A percentile compares a stretch with the other conserved stretches of the same genome.
Evolutionary conservation across 2,888 invertebrate species (phyloP).

Genomic region (Geotrupes spiniger): DNA sequence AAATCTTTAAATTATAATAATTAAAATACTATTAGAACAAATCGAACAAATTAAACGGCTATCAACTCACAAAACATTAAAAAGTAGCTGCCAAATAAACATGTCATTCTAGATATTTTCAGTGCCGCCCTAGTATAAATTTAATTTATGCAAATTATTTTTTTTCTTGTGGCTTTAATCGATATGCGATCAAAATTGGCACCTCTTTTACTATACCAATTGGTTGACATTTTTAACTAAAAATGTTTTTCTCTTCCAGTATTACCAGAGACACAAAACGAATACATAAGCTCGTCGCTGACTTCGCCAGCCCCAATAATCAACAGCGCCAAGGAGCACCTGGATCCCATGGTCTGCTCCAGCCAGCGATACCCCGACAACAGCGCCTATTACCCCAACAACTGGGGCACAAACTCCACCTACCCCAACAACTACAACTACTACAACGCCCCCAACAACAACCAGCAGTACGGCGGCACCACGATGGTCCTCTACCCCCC

Average conservation of each 20-base stretch:
- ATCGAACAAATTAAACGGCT: too few relatives aligned
- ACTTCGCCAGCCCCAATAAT: constrained; percentile 42
- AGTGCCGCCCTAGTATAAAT: too few relatives aligned
- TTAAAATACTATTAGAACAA: too few relatives aligned
- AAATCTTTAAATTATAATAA: too few relatives aligned
- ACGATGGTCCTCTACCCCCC: constrained; percentile 76
- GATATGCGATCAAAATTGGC: too few relatives aligned
- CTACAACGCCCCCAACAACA: constrained; percentile 61
- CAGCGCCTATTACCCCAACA: constrained; percentile 58
- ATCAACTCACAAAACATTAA: too few relatives aligned
- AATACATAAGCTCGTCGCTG: constrained; percentile 44
- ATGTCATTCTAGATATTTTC: too few relatives aligned
- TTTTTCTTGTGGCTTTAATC: too few relatives aligned
- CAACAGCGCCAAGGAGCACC: constrained; percentile 41
- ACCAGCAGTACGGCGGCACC: constrained; percentile 62
- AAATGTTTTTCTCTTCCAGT: constrained; percentile 34
- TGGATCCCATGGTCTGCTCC: constrained; percentile 40
- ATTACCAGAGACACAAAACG: constrained; percentile 42
- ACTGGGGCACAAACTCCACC: constrained; percentile 48
- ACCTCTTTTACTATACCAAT: too few relatives aligned
- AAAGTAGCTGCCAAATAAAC: too few relatives aligned
- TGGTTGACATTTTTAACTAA: too few relatives aligned
- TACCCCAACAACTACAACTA: constrained; percentile 67
- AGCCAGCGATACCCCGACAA: constrained; percentile 47
- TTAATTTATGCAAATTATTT: too few relatives aligned